Base-by-base conservation (phyloP, 2,113 vertebrate genomes). In the Haemorhous mexicanus region DNA sequence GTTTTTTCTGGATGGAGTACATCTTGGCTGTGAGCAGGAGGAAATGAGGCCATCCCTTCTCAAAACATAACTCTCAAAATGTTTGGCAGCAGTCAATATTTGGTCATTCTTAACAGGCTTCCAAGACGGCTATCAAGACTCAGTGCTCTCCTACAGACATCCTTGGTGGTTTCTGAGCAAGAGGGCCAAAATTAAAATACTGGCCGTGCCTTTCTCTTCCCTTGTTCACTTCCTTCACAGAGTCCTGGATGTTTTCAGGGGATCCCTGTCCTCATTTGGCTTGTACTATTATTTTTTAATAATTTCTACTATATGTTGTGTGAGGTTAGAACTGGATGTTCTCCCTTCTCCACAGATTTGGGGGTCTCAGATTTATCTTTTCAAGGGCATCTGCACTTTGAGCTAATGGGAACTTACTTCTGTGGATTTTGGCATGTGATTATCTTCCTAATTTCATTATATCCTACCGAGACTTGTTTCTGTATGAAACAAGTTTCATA, bases 1-100 rank as follows among this genome's bases (percentile, higher is more conserved):
- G 39, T 96, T 96, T 96, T 95, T 87, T 78, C 92, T 96, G 94
- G 90, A 96, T 49, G 20, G 49, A 95, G n/a, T 82, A 85, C 70
- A 72, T 96, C 44, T 96, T 87, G 87, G 78, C 92, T 79, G 62
- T 61, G 66, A 91, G 78, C 10, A 9, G 62, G 74, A 95, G 94
- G 94, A 96, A 96, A 90, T 96, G 93, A 96, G 74, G 62, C 94
- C 70, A 91, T 91, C 70, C 32, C 27, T 91, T 68, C 67, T 89
- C 74, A 67, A 96, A 96, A 91, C 69, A 93, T 22, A 66, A 82
- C 35, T 87, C 76, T 85, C 46, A 61, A 27, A 89, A 56, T 49
- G 70, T 90, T 91, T 95, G 94, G 94, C 90, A 93, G 66, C 62
- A 32, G 10, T 39, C 33, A n/a, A 0, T 55, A 44, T 87, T 91